phyloP scores from a whole-genome alignment of 2,113 vertebrate genomes.

The Lichenostomus cassidix region DNA sequence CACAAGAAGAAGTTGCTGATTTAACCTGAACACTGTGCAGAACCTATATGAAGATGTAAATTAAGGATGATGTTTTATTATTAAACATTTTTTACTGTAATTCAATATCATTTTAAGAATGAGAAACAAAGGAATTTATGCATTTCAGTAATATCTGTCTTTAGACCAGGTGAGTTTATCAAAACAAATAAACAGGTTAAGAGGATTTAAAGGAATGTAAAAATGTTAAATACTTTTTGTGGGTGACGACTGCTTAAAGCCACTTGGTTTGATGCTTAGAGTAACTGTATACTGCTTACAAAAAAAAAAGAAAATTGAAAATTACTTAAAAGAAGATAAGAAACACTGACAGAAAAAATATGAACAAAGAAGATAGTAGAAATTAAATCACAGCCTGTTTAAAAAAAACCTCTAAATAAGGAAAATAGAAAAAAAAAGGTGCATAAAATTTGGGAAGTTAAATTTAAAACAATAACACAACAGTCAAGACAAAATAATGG shows the following conservation, averaged over 20 bases:
- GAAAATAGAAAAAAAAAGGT: fast-evolving
- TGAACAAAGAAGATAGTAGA: background rate
- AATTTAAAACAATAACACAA: background rate
- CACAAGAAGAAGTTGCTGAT: background rate
- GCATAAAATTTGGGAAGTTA: background rate
- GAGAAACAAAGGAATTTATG: background rate
- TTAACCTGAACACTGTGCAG: background rate
- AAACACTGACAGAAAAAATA: background rate
- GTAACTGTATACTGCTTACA: background rate
- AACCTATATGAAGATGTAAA: background rate
- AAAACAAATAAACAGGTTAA: background rate
- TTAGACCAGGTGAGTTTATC: background rate
- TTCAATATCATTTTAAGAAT: background rate
- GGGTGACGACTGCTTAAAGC: background rate
- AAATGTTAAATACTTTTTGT: background rate
- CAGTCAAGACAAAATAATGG: background rate
- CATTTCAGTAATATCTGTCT: background rate
- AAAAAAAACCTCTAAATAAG: background rate
- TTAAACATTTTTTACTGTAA: background rate
- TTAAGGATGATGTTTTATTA: background rate
- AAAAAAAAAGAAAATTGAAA: background rate
- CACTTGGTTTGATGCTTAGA: background rate
- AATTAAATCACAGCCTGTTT: background rate
- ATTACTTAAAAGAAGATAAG: background rate
- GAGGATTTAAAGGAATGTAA: background rate